Conservation (phyloP, 2,113 vertebrate species). For the Chaetops frenatus region DNA sequence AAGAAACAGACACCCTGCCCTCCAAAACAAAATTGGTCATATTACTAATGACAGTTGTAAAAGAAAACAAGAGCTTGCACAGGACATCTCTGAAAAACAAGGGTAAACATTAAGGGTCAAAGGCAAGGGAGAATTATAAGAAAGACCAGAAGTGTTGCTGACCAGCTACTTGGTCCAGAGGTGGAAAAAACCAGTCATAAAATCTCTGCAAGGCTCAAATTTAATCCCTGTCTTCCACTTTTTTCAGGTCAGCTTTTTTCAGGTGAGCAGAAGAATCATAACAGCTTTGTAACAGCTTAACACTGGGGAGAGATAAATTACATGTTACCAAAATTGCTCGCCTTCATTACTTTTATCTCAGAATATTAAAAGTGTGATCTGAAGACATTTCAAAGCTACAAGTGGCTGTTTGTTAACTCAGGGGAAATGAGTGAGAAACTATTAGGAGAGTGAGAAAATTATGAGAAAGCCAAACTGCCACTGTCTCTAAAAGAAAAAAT, state of each 20-base stretch:
- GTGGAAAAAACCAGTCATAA: rapidly evolving
- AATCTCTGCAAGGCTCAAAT: neutral
- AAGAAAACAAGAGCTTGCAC: neutral
- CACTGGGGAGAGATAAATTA: neutral
- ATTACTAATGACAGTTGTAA: neutral
- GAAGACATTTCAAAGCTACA: neutral
- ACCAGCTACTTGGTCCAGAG: neutral
- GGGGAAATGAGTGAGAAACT: neutral
- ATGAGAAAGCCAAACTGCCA: neutral
- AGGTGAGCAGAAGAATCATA: neutral
- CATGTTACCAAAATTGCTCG: neutral
- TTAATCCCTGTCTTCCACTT: neutral
- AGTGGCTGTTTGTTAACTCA: neutral
- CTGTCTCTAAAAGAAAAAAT: neutral
- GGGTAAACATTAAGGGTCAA: neutral
- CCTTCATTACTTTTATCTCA: neutral
- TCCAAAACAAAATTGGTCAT: neutral
- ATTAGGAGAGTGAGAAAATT: neutral
- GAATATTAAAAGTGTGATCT: neutral
- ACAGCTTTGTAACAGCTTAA: neutral
- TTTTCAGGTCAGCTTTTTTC: neutral
- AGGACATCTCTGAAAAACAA: neutral
- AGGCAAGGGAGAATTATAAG: neutral
- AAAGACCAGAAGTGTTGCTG: neutral
- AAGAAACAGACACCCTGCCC: neutral